A percentile compares a stretch with the other conserved stretches of the same genome.
phyloP scores from a whole-genome alignment of 2,888 invertebrate species.

The Ochropleura plecta region DNA sequence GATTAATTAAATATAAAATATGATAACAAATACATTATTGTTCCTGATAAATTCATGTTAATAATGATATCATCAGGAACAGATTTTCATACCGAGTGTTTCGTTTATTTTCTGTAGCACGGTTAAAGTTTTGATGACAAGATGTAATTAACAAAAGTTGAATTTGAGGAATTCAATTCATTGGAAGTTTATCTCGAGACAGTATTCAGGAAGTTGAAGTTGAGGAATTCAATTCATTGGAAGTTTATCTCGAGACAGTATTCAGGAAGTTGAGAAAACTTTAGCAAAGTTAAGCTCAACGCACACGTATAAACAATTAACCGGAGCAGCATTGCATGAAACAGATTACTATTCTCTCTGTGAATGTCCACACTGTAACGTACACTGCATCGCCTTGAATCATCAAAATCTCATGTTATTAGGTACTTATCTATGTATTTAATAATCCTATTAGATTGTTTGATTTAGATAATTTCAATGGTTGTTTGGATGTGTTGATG shows the following conservation, averaged over 20 bases:
- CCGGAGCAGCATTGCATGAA: not conserved
- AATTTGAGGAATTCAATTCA: conserved; percentile 15
- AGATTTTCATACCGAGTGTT: not conserved
- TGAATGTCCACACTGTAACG: not conserved
- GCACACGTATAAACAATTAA: not conserved
- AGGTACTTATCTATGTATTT: too few relatives aligned
- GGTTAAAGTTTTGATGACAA: conserved; percentile 21
- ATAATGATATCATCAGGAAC: not conserved
- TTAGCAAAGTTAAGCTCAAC: not conserved
- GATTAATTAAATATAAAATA: too few relatives aligned
- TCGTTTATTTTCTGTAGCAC: conserved; percentile 1
- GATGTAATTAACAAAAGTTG: conserved; percentile 29
- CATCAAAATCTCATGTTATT: too few relatives aligned
- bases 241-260: conserved; percentile 25
- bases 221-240: conserved; percentile 25
- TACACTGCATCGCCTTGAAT: not conserved
- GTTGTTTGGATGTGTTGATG: too few relatives aligned
- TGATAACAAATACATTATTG: too few relatives aligned
- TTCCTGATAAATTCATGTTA: not conserved
- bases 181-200: conserved; percentile 28
- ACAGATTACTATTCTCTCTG: not conserved
- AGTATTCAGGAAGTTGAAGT: conserved; percentile 17
- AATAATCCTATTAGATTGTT: too few relatives aligned
- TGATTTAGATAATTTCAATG: too few relatives aligned
- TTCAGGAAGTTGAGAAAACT: conserved; percentile 6